phyloP scores from a whole-genome alignment of 2,888 invertebrate species.

The Mimumesa dahlbomi region DNA sequence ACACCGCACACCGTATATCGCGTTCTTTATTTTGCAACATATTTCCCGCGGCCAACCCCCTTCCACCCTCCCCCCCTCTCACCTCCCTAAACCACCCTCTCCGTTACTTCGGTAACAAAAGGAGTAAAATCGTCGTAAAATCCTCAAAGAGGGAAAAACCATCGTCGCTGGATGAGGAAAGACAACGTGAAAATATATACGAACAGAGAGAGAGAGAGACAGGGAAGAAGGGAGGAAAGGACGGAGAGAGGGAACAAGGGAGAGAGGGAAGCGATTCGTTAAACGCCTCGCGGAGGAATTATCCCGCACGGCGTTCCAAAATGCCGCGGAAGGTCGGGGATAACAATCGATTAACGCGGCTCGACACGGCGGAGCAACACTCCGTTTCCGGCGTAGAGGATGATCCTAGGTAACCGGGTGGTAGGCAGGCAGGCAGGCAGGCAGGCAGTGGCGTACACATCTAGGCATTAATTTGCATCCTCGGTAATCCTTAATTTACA shows the following conservation, averaged over 20 bases:
- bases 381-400: constrained; percentile 45
- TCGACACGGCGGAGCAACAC: constrained; percentile 48
- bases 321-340: constrained; percentile 55
- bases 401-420: constrained; percentile 34
- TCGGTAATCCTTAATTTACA: constrained; percentile 67
- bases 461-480: constrained; percentile 64
- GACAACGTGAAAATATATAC: too few species aligned
- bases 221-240: too few species aligned
- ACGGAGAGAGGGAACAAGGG: too few species aligned
- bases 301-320: constrained; percentile 37
- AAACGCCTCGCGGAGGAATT: constrained; percentile 41
- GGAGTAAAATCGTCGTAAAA: constrained; percentile 1
- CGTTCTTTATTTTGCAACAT: background rate
- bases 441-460: too few species aligned
- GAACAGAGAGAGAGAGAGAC: too few species aligned
- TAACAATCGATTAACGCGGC: constrained; percentile 58
- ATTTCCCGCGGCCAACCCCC: background rate
- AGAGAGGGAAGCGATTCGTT: constrained; percentile 35
- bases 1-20: background rate
- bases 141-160: background rate
- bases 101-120: too few species aligned
- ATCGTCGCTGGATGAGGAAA: too few species aligned
- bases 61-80: too few species aligned
- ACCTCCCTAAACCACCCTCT: too few species aligned
- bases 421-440: constrained; percentile 17